Evolutionary conservation across 2,797 vertebrate genomes (phyloP).

Genomic region (Galaxias olidus): DNA sequence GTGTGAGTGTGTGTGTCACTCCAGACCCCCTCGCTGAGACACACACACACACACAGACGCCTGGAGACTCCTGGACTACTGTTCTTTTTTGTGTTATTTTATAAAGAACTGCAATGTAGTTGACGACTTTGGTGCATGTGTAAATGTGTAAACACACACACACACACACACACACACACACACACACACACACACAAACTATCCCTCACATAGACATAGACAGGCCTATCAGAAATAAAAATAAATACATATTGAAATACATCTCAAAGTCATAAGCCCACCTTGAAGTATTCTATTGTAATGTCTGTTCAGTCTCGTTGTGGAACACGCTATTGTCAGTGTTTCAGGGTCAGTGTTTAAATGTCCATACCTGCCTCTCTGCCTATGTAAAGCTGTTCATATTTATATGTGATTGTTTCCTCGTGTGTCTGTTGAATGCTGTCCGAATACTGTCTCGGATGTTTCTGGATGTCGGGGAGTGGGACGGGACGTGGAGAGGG

Average conservation of each 20-base stretch:
- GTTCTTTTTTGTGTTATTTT: constrained; percentile 21
- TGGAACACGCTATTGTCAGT: too few species aligned
- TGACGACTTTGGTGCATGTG: too few species aligned
- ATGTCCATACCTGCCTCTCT: too few species aligned
- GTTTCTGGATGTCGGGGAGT: too few species aligned
- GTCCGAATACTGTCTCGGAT: constrained; percentile 6
- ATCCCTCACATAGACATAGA: too few species aligned
- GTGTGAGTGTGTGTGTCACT: constrained; percentile 91
- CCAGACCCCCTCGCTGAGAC: constrained; percentile 88
- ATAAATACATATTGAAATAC: too few species aligned
- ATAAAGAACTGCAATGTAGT: constrained; percentile 12
- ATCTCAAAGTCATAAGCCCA: too few species aligned
- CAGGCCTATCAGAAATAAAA: too few species aligned
- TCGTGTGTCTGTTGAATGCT: constrained; percentile 31
- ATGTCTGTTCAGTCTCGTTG: too few species aligned
- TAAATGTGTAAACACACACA: constrained; percentile 30
- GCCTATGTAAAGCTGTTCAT: not conserved
- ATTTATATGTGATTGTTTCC: constrained; percentile 33
- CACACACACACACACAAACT: not conserved
- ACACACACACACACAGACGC: constrained; percentile 19
- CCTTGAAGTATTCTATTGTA: too few species aligned
- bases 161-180: not conserved
- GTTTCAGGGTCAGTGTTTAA: not conserved
- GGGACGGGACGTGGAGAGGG: constrained; percentile 30
- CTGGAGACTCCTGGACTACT: constrained; percentile 16